Percentiles rank a stretch among this genome's conserved stretches.
These are phyloP conservation scores for Sebastes taczanowskii DNA, from an alignment of 2,797 vertebrate species.

Conservation along the genomic window DNA sequence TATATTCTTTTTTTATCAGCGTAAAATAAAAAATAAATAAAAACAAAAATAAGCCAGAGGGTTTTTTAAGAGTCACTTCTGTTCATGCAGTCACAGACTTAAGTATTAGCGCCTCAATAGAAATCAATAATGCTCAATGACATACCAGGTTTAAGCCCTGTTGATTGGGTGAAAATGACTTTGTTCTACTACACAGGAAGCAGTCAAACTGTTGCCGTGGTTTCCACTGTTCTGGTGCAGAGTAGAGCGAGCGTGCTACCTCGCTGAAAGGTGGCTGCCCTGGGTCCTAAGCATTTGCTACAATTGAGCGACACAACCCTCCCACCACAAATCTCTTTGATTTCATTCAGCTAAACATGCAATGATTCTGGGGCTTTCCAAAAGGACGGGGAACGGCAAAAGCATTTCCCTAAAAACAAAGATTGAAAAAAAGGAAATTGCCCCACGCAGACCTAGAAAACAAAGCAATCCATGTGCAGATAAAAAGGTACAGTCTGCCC, in stretches of 20 bases:
- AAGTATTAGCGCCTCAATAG: conserved; percentile 83
- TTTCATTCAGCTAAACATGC: conserved; percentile 82
- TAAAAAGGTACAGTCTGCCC: conserved; percentile 71
- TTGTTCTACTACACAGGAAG: conserved; percentile 67
- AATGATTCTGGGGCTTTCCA: conserved; percentile 70
- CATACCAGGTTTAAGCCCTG: conserved; percentile 80
- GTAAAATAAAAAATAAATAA: conserved; percentile 70
- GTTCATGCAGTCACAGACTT: conserved; percentile 89
- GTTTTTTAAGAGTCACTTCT: conserved; percentile 83
- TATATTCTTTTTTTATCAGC: conserved; percentile 81
- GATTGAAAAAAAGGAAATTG: conserved; percentile 56
- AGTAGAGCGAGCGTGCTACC: conserved; percentile 51
- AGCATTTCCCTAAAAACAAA: conserved; percentile 70
- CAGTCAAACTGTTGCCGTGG: conserved; percentile 63
- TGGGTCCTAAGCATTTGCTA: conserved; percentile 72
- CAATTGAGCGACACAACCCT: conserved; percentile 70
- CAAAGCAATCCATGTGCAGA: conserved; percentile 75
- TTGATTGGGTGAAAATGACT: conserved; percentile 72
- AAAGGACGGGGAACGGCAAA: conserved; percentile 57
- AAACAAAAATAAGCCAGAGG: conserved; percentile 81
- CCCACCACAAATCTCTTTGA: conserved; percentile 73
- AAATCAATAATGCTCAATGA: conserved; percentile 79
- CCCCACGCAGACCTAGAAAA: conserved; percentile 61
- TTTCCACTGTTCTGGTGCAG: conserved; percentile 64
- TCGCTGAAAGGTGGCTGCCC: conserved; percentile 61